Evolutionary conservation across 2,113 vertebrate genomes (phyloP).

Genomic region (Istiophorus platypterus): DNA sequence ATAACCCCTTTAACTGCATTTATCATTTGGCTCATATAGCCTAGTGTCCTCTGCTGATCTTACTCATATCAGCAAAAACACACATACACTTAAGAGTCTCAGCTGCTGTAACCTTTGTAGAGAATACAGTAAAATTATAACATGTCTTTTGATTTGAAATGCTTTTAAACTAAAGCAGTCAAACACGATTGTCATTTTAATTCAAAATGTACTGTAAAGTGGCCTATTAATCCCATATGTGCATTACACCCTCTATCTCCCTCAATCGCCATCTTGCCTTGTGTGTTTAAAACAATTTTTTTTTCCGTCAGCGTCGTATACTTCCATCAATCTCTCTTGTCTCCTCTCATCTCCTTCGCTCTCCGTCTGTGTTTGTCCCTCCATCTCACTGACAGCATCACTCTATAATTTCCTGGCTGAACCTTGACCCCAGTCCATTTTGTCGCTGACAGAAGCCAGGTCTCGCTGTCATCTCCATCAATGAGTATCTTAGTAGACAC

Average conservation of each 20-base stretch:
- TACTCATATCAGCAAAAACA: neutral
- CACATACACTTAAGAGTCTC: neutral
- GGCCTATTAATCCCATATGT: no score
- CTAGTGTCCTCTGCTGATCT: no score
- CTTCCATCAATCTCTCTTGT: constrained; percentile 63
- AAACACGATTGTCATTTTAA: neutral
- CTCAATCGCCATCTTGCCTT: neutral
- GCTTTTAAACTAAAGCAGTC: neutral
- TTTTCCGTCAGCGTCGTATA: constrained; percentile 31
- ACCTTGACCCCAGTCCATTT: constrained; percentile 66
- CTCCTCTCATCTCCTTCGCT: constrained; percentile 68
- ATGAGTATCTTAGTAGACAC: constrained; percentile 26
- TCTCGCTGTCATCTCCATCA: constrained; percentile 66
- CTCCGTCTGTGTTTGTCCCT: constrained; percentile 68
- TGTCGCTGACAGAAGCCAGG: constrained; percentile 73
- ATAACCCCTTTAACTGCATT: neutral
- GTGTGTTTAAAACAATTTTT: constrained; percentile 40
- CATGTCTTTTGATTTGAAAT: neutral
- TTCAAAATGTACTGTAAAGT: neutral
- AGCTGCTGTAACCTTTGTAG: no score
- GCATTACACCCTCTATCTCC: constrained; percentile 9
- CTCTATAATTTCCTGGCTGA: constrained; percentile 70
- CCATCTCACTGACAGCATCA: constrained; percentile 68
- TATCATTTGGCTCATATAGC: neutral
- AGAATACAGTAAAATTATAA: neutral